A percentile compares a stretch with the other conserved stretches of the same genome.
Evolutionary conservation across 2,113 vertebrate genomes (phyloP).

Genomic region (Silurus glanis): DNA sequence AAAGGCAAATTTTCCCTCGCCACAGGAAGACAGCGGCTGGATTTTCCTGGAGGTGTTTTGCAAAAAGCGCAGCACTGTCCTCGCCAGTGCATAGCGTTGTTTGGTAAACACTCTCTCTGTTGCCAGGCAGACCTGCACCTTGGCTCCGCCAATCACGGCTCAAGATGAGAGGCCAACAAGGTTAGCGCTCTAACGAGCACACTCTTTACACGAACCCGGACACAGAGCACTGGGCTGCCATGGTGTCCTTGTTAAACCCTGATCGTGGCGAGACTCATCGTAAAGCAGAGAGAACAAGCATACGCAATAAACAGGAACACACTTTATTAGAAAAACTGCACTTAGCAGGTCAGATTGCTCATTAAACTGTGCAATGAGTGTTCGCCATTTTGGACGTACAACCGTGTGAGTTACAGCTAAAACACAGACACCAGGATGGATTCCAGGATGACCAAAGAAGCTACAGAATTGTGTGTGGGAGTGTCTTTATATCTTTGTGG

Average conservation of each 20-base stretch:
- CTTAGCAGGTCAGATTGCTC: slow-evolving; percentile 24
- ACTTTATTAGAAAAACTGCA: slow-evolving; percentile 21
- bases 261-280: background rate
- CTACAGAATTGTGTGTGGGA: background rate
- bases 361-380: slow-evolving; percentile 7
- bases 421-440: slow-evolving; percentile 1
- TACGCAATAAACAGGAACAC: slow-evolving; percentile 15
- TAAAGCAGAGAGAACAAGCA: background rate
- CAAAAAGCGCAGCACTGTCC: slow-evolving; percentile 38
- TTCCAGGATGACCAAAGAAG: background rate
- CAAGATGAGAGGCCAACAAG: slow-evolving; percentile 29
- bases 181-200: slow-evolving; percentile 32
- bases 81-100: slow-evolving; percentile 18
- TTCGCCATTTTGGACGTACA: background rate
- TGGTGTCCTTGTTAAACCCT: slow-evolving; percentile 49
- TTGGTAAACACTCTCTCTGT: slow-evolving; percentile 52
- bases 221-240: slow-evolving; percentile 11
- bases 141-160: slow-evolving; percentile 46
- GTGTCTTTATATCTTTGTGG: background rate
- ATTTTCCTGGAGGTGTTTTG: slow-evolving; percentile 51
- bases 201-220: slow-evolving; percentile 42
- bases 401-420: background rate
- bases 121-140: slow-evolving; percentile 49
- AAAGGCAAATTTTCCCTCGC: slow-evolving; percentile 31
- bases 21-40: slow-evolving; percentile 37